Evolutionary conservation across 2,888 invertebrate species (phyloP).

Genomic region (Scaeva pyrastri): DNA sequence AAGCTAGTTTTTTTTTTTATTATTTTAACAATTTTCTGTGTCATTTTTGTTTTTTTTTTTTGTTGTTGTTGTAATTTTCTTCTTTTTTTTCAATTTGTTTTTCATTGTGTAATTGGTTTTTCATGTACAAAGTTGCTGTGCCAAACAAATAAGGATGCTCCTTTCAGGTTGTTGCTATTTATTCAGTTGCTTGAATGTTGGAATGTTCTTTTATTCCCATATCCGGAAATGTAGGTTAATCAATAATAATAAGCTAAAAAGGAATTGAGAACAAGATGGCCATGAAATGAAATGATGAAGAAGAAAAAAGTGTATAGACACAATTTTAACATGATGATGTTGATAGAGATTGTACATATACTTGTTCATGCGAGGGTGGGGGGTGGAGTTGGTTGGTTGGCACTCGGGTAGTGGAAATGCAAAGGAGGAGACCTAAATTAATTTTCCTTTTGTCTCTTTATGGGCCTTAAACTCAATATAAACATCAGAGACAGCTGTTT

Average conservation of each 20-base stretch:
- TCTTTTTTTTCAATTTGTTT: slow-evolving; percentile 29
- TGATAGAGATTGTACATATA: neutral
- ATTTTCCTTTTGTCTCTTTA: slow-evolving; percentile 42
- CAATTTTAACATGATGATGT: neutral
- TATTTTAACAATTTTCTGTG: slow-evolving; percentile 34
- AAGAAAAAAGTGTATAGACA: slow-evolving; percentile 7
- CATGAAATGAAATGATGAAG: slow-evolving; percentile 50
- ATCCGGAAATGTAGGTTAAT: slow-evolving; percentile 63
- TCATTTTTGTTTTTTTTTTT: slow-evolving; percentile 19
- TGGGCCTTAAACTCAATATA: slow-evolving; percentile 19
- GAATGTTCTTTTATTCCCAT: slow-evolving; percentile 24
- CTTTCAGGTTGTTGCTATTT: slow-evolving; percentile 53
- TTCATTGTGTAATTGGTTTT: slow-evolving; percentile 62
- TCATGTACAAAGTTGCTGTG: slow-evolving; percentile 55
- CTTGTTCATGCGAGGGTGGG: neutral
- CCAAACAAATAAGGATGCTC: slow-evolving; percentile 61
- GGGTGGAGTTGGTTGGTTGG: neutral
- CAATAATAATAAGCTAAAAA: slow-evolving; percentile 67
- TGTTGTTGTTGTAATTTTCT: slow-evolving; percentile 49
- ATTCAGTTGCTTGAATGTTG: slow-evolving; percentile 43
- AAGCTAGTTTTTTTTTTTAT: too few species aligned
- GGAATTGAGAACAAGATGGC: slow-evolving; percentile 56
- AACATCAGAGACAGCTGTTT: slow-evolving; percentile 36
- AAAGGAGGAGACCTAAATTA: slow-evolving; percentile 47
- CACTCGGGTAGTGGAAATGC: neutral